Base-by-base conservation (phyloP, 2,113 vertebrate genomes). In the Formicarius rufipectus region DNA sequence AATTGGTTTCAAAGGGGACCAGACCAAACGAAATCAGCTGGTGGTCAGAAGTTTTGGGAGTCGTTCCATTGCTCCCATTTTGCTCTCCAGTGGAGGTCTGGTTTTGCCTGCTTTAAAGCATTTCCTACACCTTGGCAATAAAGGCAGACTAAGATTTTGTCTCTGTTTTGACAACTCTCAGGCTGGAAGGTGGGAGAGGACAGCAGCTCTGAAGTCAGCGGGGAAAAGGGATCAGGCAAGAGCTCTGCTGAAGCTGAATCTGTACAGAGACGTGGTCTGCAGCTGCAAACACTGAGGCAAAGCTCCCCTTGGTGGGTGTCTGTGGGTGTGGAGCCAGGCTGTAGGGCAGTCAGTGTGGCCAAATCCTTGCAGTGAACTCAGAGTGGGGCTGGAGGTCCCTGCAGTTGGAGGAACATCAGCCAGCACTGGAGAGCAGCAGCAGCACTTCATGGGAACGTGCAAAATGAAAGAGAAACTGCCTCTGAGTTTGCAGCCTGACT, bases 391-490 rank as follows among this genome's bases (percentile, higher is more conserved):
- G 60, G 40, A 44, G 7, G 23, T 15, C 21, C 45, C 35, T 55
- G 22, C 16, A 18, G 14, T 8, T 16, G 6, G 49, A 52, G 84
- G 59, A 64, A 8, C 56, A 35, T 24, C 35, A 74, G 18, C 27
- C 53, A 9, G 47, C 1, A 8, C 37, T 71, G 50, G 35, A 42
- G 52, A 60, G 1, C 10, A 81, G 73, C 14, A 31, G 56, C 14
- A 16, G 1, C 5, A 10, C 20, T 47, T 24, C 63, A 47, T n/a
- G 4, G 27, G 24, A 66, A 45, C 1, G 2, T 4, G 14, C 4
- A 49, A 50, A 87, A 79, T 12, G 56, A 24, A 84, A 91, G 55
- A 53, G 59, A 53, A 91, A 60, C 10, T 6, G 1, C 5, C 30
- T 53, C 64, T 2, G 30, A 53, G 37, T 15, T 23, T 49, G 31